Base-by-base conservation (phyloP, 1,140 invertebrate genomes). In the Aphelenchoides besseyi region DNA sequence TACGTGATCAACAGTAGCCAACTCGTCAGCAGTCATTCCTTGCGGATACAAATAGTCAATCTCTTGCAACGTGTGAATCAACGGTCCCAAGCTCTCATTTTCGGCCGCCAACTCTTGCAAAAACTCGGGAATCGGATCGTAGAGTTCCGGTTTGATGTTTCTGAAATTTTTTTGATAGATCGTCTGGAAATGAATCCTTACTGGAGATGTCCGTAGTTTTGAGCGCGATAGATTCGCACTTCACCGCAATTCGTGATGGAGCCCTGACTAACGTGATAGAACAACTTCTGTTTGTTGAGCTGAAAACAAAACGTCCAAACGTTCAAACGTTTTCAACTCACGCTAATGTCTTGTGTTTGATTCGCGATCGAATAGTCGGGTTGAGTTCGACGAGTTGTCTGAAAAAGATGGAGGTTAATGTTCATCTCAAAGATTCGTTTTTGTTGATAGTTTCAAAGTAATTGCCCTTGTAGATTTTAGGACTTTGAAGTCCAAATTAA, bases 211-310 rank as follows among this genome's bases (percentile, higher is more conserved):
- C 23, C 41, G 41, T 48, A 48, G 12, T 16, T 12, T 23, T 48
- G 12, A 23, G 12, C 26, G n/a, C 63, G 30, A 8, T 66, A 66
- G 1, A 12, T 33, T 23, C 36, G 30, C 63, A 66, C 63, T 12
- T 66, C 36, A 1, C 12, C 32, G 32, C 63, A 33, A 3, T 66
- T 66, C 12, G n/a, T 66, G 63, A 66, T 66, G 12, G 63, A 66
- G 16, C 36, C n/a, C 2, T 66, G 36, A 12, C 12, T 35, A 28
- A 36, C 30, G 32, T 29, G 12, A 30, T 66, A 66, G 3, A 41
- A 66, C 12, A 66, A n/a, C 30, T 66, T 33, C 12, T 29, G 12
- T 32, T 23, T 16, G 32, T 29, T 53, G 63, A 66, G n/a, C 63
- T 66, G 30, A 12, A 66, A 59, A 12, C 29, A 18, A 32, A 9